phyloP scores from a whole-genome alignment of 1,140 invertebrate genomes.

The Zaprionus inermis region DNA sequence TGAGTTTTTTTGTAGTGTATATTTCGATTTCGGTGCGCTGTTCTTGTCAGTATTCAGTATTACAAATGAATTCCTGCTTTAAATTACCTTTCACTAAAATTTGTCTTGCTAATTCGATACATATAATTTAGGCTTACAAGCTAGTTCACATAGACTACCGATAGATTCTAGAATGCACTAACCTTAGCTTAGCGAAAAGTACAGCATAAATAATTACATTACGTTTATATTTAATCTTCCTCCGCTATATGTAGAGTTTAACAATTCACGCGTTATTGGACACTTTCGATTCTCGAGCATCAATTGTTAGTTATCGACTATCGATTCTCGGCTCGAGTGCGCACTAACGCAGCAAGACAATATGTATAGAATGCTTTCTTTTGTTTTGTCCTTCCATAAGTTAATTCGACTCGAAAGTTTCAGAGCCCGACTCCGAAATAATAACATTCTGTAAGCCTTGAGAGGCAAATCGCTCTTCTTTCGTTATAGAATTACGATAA shows the following conservation, averaged over 20 bases:
- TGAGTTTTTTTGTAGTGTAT: conserved; percentile 47
- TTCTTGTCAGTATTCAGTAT: conserved; percentile 38
- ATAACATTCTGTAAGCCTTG: conserved; percentile 9
- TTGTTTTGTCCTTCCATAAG: conserved; percentile 7
- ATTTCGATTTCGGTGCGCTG: conserved; percentile 23
- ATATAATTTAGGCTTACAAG: conserved; percentile 76
- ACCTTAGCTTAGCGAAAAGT: conserved; percentile 83
- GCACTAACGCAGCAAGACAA: conserved; percentile 37
- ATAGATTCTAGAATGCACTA: conserved; percentile 83
- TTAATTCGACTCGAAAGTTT: conserved; percentile 30
- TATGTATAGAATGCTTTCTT: conserved; percentile 33
- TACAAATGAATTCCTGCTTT: conserved; percentile 16
- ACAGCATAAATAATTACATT: conserved; percentile 83
- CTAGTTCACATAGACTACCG: conserved; percentile 79
- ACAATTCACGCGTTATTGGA: conserved; percentile 61
- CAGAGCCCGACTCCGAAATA: conserved; percentile 18
- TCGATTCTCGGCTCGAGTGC: conserved; percentile 26
- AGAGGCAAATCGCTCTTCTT: conserved; percentile 10
- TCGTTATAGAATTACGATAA: conserved; percentile 52
- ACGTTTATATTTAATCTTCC: conserved; percentile 56
- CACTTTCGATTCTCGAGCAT: conserved; percentile 17
- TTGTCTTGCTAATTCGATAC: conserved; percentile 76
- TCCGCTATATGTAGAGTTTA: conserved; percentile 50
- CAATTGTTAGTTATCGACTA: neutral
- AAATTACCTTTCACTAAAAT: conserved; percentile 71